Base-by-base conservation (phyloP, 2,888 invertebrate species). In the Coronaproctus castanopsis region DNA sequence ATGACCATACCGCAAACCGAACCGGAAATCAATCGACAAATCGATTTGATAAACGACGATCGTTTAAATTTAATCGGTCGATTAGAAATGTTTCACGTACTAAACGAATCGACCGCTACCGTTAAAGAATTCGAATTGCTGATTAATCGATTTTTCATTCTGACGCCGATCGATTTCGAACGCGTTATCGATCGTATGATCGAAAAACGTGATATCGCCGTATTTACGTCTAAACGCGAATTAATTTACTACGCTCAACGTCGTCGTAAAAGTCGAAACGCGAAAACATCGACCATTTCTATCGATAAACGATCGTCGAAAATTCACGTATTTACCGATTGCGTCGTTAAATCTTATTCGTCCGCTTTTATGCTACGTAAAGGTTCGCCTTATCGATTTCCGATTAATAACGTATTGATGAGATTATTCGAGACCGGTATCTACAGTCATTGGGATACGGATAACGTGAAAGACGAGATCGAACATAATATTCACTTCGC, bases 1-100 rank as follows among this genome's bases (percentile, higher is more conserved):
- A 66, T 67, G 21, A 67, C 66, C 2, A 65, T 67, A 21, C 67
- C 67, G 5, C 63, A 64, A 19, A 63, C 64, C 24, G 62, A 62
- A 3, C 62, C 64, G 1, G 65, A 67, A 55, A 64, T 67, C 1
- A 61, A 66, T 22, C 62, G 57, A 21, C 64, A 63, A 48, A 24
- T 55, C 2, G 63, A 67, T 23, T 22, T 67, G 1, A n/a, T n/a
- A n/a, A 61, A 63, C 21, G 5, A 36, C 36, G 65, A 66, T 2
- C 62, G 64, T 50, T 62, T 67, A 21, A 63, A 62, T 52, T 58
- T 67, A 14, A 64, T 63, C 1, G 67, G 67, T 10, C 50, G 62
- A 21, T 57, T 57, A 53, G 62, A 64, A 20, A 64, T 64, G 62
- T 64, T 63, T 59, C 60, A 62, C 54, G 52, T 64, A 19, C 60